Evolutionary conservation across 92 coral and sea anemone genomes (phyloP).

Genomic region (Siderastrea siderea): DNA sequence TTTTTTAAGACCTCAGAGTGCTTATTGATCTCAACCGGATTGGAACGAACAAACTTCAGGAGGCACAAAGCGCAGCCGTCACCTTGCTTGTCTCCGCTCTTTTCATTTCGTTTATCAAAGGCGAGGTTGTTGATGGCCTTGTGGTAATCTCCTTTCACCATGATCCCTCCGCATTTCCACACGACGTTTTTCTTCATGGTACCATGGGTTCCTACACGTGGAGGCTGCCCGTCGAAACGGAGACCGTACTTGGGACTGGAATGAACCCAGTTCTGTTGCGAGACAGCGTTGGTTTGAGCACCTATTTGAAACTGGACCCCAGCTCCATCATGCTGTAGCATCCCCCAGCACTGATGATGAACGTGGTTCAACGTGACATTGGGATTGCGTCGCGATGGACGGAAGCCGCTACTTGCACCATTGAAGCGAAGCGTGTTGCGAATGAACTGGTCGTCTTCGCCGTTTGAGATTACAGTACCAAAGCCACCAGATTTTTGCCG

Average conservation of each 20-base stretch:
- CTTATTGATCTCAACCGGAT: slow-evolving; percentile 64
- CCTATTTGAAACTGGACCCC: slow-evolving; percentile 60
- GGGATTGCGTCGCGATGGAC: slow-evolving; percentile 37
- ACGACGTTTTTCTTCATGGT: slow-evolving; percentile 75
- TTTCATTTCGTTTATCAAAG: slow-evolving; percentile 59
- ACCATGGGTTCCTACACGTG: slow-evolving; percentile 62
- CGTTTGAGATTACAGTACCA: slow-evolving; percentile 76
- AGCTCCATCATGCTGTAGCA: slow-evolving; percentile 65
- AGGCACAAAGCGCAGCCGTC: slow-evolving; percentile 76
- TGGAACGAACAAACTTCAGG: slow-evolving; percentile 56
- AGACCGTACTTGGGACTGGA: slow-evolving; percentile 79
- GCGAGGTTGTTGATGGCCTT: slow-evolving; percentile 72
- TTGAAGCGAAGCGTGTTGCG: slow-evolving; percentile 61
- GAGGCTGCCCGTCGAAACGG: slow-evolving; percentile 79
- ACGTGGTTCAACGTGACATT: slow-evolving; percentile 50
- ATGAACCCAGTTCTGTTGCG: slow-evolving; percentile 77
- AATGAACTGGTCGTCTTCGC: slow-evolving; percentile 23
- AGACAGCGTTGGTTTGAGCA: slow-evolving; percentile 68
- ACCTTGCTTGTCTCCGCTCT: slow-evolving; percentile 57
- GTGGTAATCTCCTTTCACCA: slow-evolving; percentile 79
- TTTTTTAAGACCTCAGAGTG: slow-evolving; percentile 62
- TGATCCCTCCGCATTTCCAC: slow-evolving; percentile 75
- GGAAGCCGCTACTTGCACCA: slow-evolving; percentile 59
- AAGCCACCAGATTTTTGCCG: slow-evolving; percentile 62
- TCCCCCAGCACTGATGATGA: slow-evolving; percentile 74